Evolutionary conservation across 1,140 invertebrate genomes (phyloP).

Genomic region (Plutomurus gul): DNA sequence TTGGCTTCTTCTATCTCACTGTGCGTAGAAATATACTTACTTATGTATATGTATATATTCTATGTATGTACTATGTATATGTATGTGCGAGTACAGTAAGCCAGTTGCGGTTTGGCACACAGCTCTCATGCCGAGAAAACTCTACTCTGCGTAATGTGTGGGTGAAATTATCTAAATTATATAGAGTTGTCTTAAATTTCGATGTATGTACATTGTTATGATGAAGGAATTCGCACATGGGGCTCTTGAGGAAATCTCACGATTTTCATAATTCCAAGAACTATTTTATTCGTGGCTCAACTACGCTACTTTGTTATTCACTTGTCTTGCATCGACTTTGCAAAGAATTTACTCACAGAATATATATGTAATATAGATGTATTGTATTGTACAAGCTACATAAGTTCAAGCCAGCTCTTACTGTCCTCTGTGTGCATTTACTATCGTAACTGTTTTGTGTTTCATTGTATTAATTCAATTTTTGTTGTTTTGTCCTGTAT

Average conservation of each 20-base stretch:
- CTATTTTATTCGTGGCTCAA: neutral
- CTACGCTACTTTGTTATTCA: neutral
- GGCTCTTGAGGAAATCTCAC: neutral
- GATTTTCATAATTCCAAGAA: neutral
- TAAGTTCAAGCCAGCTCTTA: too few relatives aligned
- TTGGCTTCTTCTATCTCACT: neutral
- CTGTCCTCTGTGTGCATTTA: too few relatives aligned
- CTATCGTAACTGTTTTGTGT: too few relatives aligned
- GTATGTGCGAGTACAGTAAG: neutral
- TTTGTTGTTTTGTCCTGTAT: neutral
- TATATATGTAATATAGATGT: too few relatives aligned
- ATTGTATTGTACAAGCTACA: too few relatives aligned
- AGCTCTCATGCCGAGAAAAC: neutral
- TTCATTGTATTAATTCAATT: constrained; percentile 7
- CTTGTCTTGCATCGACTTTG: too few relatives aligned
- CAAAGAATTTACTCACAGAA: too few relatives aligned
- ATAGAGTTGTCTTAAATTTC: neutral
- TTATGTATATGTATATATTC: neutral
- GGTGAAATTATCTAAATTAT: neutral
- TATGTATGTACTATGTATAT: neutral
- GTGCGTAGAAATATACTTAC: neutral
- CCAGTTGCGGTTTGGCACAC: neutral
- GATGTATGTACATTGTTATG: neutral
- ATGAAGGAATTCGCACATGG: neutral
- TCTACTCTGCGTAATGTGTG: neutral